These are phyloP conservation scores for Oenanthe melanoleuca DNA, from an alignment of 2,113 vertebrate species.

Conservation along the genomic window DNA sequence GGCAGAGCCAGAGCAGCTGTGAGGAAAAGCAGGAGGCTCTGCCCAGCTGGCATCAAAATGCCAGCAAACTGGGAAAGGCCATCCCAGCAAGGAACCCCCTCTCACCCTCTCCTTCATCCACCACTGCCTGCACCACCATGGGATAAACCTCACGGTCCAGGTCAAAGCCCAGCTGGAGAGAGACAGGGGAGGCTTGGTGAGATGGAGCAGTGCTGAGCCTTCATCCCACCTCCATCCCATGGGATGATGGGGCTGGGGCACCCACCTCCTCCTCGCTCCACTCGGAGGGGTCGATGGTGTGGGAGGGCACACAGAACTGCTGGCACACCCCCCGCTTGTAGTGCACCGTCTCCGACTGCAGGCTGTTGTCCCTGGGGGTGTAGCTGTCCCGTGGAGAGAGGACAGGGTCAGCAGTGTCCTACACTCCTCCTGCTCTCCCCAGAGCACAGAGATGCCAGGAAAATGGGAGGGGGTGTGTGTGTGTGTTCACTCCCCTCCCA, in stretches of 20 bases:
- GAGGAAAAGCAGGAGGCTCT: neutral
- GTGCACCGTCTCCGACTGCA: constrained; percentile 94
- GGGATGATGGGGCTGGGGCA: neutral
- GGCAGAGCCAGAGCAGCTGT: accelerated
- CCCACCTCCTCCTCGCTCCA: constrained; percentile 96
- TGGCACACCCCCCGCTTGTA: constrained; percentile 94
- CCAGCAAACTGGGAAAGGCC: neutral
- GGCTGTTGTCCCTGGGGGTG: constrained; percentile 88
- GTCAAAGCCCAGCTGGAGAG: constrained; percentile 88
- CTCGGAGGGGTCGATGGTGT: constrained; percentile 91
- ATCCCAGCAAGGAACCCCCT: neutral
- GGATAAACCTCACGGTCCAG: constrained; percentile 94
- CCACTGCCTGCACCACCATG: constrained; percentile 93
- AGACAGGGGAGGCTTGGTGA: neutral
- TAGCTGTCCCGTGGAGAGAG: constrained; percentile 75
- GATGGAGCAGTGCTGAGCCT: neutral
- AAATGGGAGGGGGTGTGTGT: neutral
- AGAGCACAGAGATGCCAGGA: neutral
- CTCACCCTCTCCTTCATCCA: constrained; percentile 90
- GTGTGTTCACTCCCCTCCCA: neutral
- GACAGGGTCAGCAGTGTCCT: neutral
- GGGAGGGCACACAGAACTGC: constrained; percentile 96
- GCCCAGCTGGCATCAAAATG: neutral
- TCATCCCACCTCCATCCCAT: accelerated
- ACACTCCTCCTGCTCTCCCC: neutral